A percentile compares a stretch with the other conserved stretches of the same genome.
These are phyloP conservation scores for Octomys mimax DNA, from an alignment of 2,797 vertebrate genomes.

Conservation along the genomic window DNA sequence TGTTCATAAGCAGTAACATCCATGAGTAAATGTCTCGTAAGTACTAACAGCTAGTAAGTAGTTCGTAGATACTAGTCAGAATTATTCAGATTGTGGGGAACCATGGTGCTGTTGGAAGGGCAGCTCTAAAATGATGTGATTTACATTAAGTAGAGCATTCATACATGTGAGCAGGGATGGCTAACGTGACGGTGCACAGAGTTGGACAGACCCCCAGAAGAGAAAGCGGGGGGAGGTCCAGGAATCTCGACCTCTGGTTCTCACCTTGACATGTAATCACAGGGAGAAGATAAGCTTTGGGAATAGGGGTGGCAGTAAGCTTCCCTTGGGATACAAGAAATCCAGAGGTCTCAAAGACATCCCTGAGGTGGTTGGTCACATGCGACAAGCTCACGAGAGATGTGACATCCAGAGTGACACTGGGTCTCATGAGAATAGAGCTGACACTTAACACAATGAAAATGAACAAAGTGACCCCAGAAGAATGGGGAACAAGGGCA, in stretches of 20 bases:
- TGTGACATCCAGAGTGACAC: not conserved
- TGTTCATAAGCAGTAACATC: not conserved
- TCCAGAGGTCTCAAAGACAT: not conserved
- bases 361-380: not conserved
- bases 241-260: not conserved
- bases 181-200: not conserved
- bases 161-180: not conserved
- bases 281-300: not conserved
- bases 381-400: not conserved
- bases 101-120: not conserved
- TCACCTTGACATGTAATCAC: not conserved
- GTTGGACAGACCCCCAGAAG: not conserved
- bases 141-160: not conserved
- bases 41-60: not conserved
- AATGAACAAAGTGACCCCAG: not conserved
- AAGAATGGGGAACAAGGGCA: not conserved
- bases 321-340: not conserved
- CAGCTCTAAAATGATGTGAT: not conserved
- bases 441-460: not conserved
- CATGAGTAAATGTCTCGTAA: not conserved
- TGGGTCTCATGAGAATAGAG: not conserved
- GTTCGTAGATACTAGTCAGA: not conserved
- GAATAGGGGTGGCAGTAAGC: not conserved
- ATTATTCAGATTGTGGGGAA: not conserved
- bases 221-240: not conserved